Percentiles rank a stretch among this genome's conserved stretches.
phyloP scores from a whole-genome alignment of 2,797 vertebrate species.

The Alca torda region DNA sequence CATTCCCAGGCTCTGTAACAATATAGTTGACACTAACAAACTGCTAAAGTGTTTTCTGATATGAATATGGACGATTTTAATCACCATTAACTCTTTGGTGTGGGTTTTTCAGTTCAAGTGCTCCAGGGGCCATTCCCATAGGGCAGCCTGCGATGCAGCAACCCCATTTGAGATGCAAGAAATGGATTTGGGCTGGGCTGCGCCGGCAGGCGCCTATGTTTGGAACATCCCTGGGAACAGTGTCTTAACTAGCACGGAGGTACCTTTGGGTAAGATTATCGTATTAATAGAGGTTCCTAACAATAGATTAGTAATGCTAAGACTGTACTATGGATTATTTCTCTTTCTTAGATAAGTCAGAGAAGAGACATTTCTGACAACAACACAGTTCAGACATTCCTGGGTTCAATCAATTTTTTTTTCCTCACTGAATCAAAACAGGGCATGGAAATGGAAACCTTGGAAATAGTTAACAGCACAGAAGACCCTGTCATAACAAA shows the following conservation, averaged over 20 bases:
- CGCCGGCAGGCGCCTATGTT: not conserved
- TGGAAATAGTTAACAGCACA: not conserved
- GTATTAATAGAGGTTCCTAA: not conserved
- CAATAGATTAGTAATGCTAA: not conserved
- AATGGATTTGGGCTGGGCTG: not conserved
- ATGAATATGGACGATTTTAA: not conserved
- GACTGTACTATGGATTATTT: not conserved
- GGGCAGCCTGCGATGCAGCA: not conserved
- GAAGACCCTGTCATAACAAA: not conserved
- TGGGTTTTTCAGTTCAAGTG: not conserved
- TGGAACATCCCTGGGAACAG: not conserved
- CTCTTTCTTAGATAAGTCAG: not conserved
- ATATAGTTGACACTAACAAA: not conserved
- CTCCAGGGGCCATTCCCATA: not conserved
- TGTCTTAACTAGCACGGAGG: not conserved
- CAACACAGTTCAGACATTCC: not conserved
- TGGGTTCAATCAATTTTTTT: not conserved
- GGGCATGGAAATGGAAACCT: not conserved
- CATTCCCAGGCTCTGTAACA: not conserved
- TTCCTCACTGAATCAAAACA: not conserved
- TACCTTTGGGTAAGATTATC: not conserved
- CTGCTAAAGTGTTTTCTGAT: not conserved
- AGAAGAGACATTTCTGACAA: not conserved
- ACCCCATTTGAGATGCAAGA: not conserved
- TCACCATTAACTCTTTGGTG: accelerated